phyloP scores from a whole-genome alignment of 2,797 vertebrate species.

The Bucorvus abyssinicus region DNA sequence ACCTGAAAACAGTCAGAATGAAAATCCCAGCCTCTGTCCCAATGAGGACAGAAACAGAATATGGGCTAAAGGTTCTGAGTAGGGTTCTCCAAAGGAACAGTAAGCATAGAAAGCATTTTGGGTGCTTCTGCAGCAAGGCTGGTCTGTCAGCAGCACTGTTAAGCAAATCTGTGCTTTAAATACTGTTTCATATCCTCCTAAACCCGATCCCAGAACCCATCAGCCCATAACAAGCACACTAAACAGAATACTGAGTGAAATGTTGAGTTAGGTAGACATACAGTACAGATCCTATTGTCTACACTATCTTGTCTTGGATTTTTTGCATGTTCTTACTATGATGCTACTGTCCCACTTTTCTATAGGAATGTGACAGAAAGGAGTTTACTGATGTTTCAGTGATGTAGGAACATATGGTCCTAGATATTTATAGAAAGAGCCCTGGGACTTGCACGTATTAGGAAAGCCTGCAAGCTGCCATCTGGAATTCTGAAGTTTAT shows the following conservation, averaged over 20 bases:
- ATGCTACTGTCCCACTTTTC: neutral
- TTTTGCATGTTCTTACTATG: neutral
- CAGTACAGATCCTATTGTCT: neutral
- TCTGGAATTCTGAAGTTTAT: neutral
- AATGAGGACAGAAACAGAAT: neutral
- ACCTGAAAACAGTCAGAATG: neutral
- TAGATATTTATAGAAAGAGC: conserved; percentile 26
- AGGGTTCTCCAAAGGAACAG: neutral
- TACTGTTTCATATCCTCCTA: neutral
- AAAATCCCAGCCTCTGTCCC: neutral
- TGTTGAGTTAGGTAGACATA: neutral
- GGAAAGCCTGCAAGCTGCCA: conserved; percentile 22
- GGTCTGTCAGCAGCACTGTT: neutral
- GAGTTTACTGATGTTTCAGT: neutral
- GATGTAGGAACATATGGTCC: neutral
- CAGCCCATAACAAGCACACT: neutral
- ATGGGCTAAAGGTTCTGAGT: neutral
- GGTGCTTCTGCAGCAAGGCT: neutral
- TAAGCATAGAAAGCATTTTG: neutral
- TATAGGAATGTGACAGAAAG: neutral
- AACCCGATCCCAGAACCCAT: neutral
- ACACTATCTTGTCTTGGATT: neutral
- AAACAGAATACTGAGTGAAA: neutral
- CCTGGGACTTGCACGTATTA: neutral
- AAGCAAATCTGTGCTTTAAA: neutral